phyloP scores from a whole-genome alignment of 37 sponge, comb jelly and placozoan genomes.

The Beroe ovata region DNA sequence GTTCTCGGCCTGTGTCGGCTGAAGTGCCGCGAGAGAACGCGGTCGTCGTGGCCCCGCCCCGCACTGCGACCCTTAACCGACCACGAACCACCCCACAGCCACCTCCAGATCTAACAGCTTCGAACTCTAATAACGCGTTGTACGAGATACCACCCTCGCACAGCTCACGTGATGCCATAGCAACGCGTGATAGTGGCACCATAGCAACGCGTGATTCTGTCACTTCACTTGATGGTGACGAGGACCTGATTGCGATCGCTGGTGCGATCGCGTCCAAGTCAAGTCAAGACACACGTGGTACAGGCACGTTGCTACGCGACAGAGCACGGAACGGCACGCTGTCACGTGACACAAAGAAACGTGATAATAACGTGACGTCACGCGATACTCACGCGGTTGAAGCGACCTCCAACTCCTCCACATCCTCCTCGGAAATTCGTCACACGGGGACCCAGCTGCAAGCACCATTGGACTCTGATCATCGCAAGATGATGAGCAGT shows the following conservation, averaged over 20 bases:
- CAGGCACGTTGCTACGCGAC: background rate
- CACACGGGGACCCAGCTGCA: slow-evolving; percentile 27
- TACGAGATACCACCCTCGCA: background rate
- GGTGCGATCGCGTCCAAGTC: background rate
- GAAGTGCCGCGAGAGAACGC: background rate
- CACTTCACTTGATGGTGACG: background rate
- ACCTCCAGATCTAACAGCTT: background rate
- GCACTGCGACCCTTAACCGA: slow-evolving; percentile 63
- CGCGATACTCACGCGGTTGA: background rate
- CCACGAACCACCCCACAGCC: background rate
- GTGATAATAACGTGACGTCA: slow-evolving; percentile 35
- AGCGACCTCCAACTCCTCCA: background rate
- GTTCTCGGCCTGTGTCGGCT: background rate
- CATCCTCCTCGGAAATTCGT: background rate
- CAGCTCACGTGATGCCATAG: background rate
- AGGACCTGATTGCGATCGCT: background rate
- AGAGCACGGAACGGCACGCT: background rate
- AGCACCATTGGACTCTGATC: background rate
- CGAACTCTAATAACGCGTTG: background rate
- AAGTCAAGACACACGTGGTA: background rate
- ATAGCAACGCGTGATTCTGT: background rate
- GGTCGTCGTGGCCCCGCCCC: slow-evolving; percentile 2
- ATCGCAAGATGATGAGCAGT: too few relatives aligned
- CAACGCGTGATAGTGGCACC: background rate
- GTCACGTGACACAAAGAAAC: slow-evolving; percentile 5